Percentiles rank a stretch among this genome's conserved stretches.
Evolutionary conservation across 2,888 invertebrate genomes (phyloP).

Genomic region (Epicampocera succincta): DNA sequence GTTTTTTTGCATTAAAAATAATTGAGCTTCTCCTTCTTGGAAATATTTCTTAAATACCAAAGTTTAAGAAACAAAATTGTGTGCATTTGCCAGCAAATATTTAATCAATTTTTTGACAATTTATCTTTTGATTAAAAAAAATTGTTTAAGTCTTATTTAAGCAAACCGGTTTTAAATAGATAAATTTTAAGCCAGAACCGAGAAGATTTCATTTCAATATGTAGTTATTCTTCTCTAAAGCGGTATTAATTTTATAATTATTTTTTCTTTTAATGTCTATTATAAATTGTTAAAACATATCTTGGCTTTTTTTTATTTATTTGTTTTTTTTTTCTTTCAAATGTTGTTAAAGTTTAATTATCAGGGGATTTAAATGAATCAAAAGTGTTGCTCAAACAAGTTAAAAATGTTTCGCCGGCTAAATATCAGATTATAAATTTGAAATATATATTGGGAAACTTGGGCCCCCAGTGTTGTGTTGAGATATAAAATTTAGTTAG

Average conservation of each 20-base stretch:
- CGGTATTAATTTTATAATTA: conserved; percentile 11
- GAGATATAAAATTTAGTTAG: too few relatives aligned
- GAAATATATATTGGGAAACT: neutral
- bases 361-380: conserved; percentile 1
- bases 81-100: conserved; percentile 23
- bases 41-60: conserved; percentile 45
- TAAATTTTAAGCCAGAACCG: conserved; percentile 1
- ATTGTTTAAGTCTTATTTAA: conserved; percentile 2
- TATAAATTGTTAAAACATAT: conserved; percentile 4
- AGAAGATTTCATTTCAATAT: conserved; percentile 3
- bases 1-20: conserved; percentile 9
- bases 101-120: conserved; percentile 39
- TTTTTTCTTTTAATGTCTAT: neutral
- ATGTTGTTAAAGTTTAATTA: conserved; percentile 8
- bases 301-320: neutral
- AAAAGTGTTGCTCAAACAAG: neutral
- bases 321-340: conserved; percentile 22
- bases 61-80: conserved; percentile 24
- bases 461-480: neutral
- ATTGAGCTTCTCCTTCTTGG: conserved; percentile 7
- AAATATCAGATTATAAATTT: neutral
- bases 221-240: conserved; percentile 25
- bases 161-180: conserved; percentile 4
- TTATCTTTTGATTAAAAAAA: conserved; percentile 17
- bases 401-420: too few relatives aligned